Evolutionary conservation across 1,140 invertebrate genomes (phyloP).

Genomic region (Paralvinella palmiformis): DNA sequence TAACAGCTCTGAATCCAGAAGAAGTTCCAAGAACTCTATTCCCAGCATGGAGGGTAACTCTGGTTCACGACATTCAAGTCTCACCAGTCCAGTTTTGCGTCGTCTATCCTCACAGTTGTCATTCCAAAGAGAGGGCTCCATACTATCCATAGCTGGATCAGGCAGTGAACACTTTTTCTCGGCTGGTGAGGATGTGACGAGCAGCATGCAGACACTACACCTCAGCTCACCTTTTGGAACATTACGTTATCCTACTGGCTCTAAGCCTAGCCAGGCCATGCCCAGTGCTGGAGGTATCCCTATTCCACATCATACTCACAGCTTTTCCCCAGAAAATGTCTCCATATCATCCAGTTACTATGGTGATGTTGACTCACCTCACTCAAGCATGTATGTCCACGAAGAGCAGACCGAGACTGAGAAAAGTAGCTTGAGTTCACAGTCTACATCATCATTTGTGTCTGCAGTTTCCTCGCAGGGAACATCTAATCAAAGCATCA

Average conservation of each 20-base stretch:
- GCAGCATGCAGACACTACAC: no score
- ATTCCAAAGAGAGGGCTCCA: constrained; percentile 8
- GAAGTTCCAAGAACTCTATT: constrained; percentile 1
- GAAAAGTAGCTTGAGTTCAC: no score
- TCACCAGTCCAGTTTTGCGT: constrained; percentile 14
- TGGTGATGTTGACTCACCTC: no score
- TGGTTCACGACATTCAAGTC: constrained; percentile 23
- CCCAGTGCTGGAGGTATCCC: no score
- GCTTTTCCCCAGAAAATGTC: no score
- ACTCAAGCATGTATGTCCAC: no score
- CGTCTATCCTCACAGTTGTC: constrained; percentile 9
- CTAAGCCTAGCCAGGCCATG: no score
- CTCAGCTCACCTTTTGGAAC: no score
- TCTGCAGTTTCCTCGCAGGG: constrained; percentile 89
- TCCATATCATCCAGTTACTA: no score
- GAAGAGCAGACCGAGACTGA: no score
- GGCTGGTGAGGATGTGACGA: constrained; percentile 15
- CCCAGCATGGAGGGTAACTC: neutral
- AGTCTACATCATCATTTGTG: constrained; percentile 69
- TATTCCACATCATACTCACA: no score
- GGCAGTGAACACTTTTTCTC: constrained; percentile 20
- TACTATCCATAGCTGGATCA: neutral
- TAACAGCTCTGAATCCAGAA: neutral
- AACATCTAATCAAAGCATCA: no score
- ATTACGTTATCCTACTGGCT: constrained; percentile 30